Conservation (phyloP, 2,113 vertebrate genomes). For the Callopanchax toddi region DNA sequence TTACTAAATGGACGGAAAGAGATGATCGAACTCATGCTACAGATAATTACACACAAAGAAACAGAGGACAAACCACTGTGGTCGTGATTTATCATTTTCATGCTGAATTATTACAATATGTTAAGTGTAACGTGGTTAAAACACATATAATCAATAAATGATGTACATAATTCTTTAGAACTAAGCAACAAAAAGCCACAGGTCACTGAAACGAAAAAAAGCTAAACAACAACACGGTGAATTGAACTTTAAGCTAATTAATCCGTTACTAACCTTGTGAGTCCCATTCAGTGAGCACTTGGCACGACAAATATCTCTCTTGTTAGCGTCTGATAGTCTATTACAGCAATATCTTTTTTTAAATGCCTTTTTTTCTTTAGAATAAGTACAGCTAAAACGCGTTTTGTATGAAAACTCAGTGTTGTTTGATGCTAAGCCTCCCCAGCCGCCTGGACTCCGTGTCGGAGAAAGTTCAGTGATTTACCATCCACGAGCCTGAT, state of each 20-base stretch:
- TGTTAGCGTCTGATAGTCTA: neutral
- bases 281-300: constrained; percentile 59
- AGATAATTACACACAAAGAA: neutral
- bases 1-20: too few relatives aligned
- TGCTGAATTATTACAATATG: too few relatives aligned
- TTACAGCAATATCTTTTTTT: neutral
- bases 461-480: constrained; percentile 55
- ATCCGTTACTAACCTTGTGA: constrained; percentile 58
- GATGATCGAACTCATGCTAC: too few relatives aligned
- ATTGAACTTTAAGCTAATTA: constrained; percentile 2
- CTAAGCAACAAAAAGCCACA: neutral
- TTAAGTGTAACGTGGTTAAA: too few relatives aligned
- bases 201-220: neutral
- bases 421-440: neutral
- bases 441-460: constrained; percentile 17
- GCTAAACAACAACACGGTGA: neutral
- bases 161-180: too few relatives aligned
- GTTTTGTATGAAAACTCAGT: neutral
- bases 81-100: too few relatives aligned
- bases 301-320: neutral
- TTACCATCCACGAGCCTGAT: constrained; percentile 45
- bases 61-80: neutral
- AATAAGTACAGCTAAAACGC: neutral
- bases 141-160: too few relatives aligned
- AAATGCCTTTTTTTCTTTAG: neutral